Evolutionary conservation across 2,888 invertebrate genomes (phyloP).

Genomic region (Dynastes grantii): DNA sequence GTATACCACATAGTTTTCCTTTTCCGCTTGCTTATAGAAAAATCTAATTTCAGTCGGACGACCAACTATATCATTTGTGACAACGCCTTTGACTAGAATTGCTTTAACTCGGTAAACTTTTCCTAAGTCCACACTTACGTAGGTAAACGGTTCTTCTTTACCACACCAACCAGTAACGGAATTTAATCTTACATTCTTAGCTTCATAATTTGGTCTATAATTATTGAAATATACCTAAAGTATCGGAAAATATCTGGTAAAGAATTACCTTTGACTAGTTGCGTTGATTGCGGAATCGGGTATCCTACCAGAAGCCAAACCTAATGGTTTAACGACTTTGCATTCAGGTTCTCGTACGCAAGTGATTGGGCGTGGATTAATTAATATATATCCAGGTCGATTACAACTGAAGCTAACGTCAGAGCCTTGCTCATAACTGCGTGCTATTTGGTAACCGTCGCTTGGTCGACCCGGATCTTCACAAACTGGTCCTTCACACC

Average conservation of each 20-base stretch:
- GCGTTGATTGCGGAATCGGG: conserved; percentile 97
- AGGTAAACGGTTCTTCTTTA: conserved; percentile 97
- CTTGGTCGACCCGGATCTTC: conserved; percentile 96
- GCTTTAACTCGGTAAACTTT: conserved; percentile 94
- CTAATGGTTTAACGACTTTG: conserved; percentile 91
- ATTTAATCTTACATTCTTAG: conserved; percentile 89
- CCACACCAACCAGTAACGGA: conserved; percentile 98
- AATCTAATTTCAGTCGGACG: conserved; percentile 96
- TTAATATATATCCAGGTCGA: conserved; percentile 93
- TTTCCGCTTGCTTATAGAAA: conserved; percentile 96
- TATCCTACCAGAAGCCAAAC: conserved; percentile 91
- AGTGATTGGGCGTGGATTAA: conserved; percentile 91
- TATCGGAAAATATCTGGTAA: not conserved
- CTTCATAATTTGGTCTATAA: conserved; percentile 88
- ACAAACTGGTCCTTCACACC: conserved; percentile 97
- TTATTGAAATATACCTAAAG: conserved; percentile 26
- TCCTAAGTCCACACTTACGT: conserved; percentile 95
- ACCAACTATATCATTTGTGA: conserved; percentile 95
- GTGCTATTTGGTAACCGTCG: conserved; percentile 89
- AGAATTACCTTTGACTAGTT: conserved; percentile 80
- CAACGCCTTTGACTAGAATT: conserved; percentile 93
- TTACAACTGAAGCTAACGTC: conserved; percentile 93
- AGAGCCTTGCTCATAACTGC: conserved; percentile 90
- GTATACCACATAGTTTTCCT: conserved; percentile 96
- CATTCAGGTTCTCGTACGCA: conserved; percentile 96